Conservation (phyloP, 2,888 invertebrate genomes). For the Tortricodes alternella region DNA sequence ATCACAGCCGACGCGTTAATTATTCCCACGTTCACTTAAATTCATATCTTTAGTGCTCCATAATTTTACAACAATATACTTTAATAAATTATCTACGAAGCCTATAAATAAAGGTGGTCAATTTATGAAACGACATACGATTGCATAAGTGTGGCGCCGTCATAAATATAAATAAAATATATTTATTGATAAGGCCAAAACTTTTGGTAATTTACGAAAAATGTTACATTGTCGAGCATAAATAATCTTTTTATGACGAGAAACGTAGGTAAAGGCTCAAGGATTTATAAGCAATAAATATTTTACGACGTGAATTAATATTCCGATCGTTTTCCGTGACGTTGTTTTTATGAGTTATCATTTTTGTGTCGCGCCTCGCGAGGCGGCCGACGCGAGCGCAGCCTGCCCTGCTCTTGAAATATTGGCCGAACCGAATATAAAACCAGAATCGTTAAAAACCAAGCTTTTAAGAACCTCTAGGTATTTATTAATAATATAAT, state of each 20-base stretch:
- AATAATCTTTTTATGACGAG: conserved; percentile 83
- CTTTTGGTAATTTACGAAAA: conserved; percentile 79
- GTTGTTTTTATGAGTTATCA: conserved; percentile 82
- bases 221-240: conserved; percentile 81
- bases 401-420: conserved; percentile 60
- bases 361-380: conserved; percentile 72
- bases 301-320: conserved; percentile 83
- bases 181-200: conserved; percentile 76
- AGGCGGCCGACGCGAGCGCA: conserved; percentile 51
- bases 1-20: conserved; percentile 36
- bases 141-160: conserved; percentile 60
- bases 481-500: conserved; percentile 66
- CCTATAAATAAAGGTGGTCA: conserved; percentile 43
- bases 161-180: conserved; percentile 76
- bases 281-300: conserved; percentile 83
- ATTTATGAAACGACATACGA: conserved; percentile 48
- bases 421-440: conserved; percentile 70
- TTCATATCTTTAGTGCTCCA: background rate
- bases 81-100: conserved; percentile 15
- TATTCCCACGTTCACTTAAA: conserved; percentile 14
- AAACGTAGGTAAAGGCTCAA: conserved; percentile 82
- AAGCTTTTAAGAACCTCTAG: conserved; percentile 64
- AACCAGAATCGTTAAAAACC: conserved; percentile 71
- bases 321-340: conserved; percentile 82
- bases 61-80: conserved; percentile 11